Conservation (phyloP, 2,888 invertebrate genomes). For the Melieria crassipennis region DNA sequence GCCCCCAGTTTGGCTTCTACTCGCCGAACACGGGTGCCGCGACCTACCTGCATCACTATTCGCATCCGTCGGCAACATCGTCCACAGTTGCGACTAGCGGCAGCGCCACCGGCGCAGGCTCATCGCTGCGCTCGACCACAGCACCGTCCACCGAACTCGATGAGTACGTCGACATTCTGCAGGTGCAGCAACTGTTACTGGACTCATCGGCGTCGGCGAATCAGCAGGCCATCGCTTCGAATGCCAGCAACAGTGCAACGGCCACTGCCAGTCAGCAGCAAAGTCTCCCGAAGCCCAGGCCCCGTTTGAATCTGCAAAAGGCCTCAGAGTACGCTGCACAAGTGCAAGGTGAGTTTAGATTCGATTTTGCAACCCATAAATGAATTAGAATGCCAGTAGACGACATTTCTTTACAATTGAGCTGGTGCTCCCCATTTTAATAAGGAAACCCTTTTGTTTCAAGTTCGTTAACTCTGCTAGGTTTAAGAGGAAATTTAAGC, state of each 20-base stretch:
- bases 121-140: slow-evolving; percentile 21
- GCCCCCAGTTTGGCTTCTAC: slow-evolving; percentile 49
- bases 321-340: slow-evolving; percentile 65
- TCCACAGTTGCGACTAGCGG: slow-evolving; percentile 24
- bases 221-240: slow-evolving; percentile 43
- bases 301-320: slow-evolving; percentile 64
- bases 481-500: too few relatives aligned
- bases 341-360: slow-evolving; percentile 58
- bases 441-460: too few relatives aligned
- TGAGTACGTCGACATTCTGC: slow-evolving; percentile 86
- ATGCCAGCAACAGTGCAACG: slow-evolving; percentile 32
- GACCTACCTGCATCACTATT: slow-evolving; percentile 47
- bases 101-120: slow-evolving; percentile 18
- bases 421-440: too few relatives aligned
- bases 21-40: slow-evolving; percentile 44
- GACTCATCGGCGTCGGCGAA: slow-evolving; percentile 64
- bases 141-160: slow-evolving; percentile 65
- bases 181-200: slow-evolving; percentile 80
- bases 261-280: slow-evolving; percentile 51
- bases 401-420: too few relatives aligned
- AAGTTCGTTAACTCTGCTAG: too few relatives aligned
- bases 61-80: slow-evolving; percentile 39
- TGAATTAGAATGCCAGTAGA: too few relatives aligned
- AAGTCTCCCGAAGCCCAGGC: slow-evolving; percentile 56
- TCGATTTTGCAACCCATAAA: too few relatives aligned